Percentiles rank a stretch among this genome's conserved stretches.
phyloP scores from a whole-genome alignment of 2,888 invertebrate species.

The Lutraria lutraria region DNA sequence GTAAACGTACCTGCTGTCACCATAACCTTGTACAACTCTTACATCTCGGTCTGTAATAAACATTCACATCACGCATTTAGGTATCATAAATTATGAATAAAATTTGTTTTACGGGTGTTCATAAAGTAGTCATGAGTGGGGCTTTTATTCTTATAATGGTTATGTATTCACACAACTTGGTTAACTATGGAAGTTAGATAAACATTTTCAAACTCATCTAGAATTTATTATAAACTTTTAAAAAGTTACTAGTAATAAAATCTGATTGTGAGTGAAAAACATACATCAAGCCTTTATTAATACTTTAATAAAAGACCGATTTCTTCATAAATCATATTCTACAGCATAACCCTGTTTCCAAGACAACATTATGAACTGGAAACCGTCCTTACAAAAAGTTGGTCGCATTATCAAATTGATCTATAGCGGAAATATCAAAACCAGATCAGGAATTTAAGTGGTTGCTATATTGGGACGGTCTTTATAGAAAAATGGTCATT shows the following conservation, averaged over 20 bases:
- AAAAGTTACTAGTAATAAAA: background rate
- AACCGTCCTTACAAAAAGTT: too few species aligned
- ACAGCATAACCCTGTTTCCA: too few species aligned
- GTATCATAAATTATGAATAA: slow-evolving; percentile 16
- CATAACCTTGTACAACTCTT: background rate
- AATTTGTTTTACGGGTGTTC: slow-evolving; percentile 6
- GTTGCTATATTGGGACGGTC: too few species aligned
- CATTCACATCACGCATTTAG: slow-evolving; percentile 3
- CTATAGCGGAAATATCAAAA: too few species aligned
- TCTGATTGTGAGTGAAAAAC: too few species aligned
- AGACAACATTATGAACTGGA: too few species aligned
- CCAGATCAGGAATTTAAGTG: too few species aligned
- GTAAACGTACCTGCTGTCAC: slow-evolving; percentile 2
- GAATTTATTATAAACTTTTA: background rate
- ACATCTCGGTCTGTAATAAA: background rate
- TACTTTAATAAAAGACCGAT: too few species aligned
- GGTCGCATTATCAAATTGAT: too few species aligned
- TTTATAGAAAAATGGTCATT: too few species aligned
- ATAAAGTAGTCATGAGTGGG: background rate
- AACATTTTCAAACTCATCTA: background rate
- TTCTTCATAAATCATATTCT: too few species aligned
- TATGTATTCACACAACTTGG: background rate
- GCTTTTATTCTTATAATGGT: background rate
- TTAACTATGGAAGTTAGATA: slow-evolving; percentile 9
- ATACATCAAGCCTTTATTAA: too few species aligned